Evolutionary conservation across 2,888 invertebrate genomes (phyloP), one percentile per base, ranked within the genome.

Genomic region (Plemyria rubiginata): DNA sequence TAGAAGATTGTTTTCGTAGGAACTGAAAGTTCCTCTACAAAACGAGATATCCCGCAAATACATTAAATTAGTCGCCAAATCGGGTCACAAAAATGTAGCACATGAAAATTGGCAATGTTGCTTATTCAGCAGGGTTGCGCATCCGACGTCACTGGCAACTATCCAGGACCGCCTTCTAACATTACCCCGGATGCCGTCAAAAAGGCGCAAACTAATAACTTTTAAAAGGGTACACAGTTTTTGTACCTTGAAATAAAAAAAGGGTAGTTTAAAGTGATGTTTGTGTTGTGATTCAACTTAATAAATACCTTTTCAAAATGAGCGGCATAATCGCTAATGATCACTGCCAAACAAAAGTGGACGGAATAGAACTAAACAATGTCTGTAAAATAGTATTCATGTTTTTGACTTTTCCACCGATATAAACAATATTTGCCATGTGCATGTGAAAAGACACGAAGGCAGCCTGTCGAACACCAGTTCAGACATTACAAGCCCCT

Each of bases 381-480:
- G 22, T 2, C 22, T 22, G 22, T 22, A 2, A 22, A 22, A 22
- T 22, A 22, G 22, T 22, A 3, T 22, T 2, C 22, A 22, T 22
- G 22, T 22, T 2, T 22, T 1, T 22, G 2, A 22, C 22, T 22
- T n/a, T n/a, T 22, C 22, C 22, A 22, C 2, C 3, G 22, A 22
- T 22, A n/a, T 7, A 32, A 43, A 43, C 2, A 43, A 43, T 7
- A 43, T 13, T 28, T 9, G 8, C 22, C 41, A 15, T 15, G 12
- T 54, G 13, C 58, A 58, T 43, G 50, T 58, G 36, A 15, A n/a
- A 51, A 38, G 41, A 16, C 58, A 51, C 16, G 0, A 40, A 61
- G 55, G 51, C 32, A 40, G 54, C 54, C 85, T 86, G 85, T 86
- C 81, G 84, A 77, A 79, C 84, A 84, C 77, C 75, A 79, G 77